A percentile compares a stretch with the other conserved stretches of the same genome.
Conservation (phyloP, 2,113 vertebrate species). For the Clupea harengus region DNA sequence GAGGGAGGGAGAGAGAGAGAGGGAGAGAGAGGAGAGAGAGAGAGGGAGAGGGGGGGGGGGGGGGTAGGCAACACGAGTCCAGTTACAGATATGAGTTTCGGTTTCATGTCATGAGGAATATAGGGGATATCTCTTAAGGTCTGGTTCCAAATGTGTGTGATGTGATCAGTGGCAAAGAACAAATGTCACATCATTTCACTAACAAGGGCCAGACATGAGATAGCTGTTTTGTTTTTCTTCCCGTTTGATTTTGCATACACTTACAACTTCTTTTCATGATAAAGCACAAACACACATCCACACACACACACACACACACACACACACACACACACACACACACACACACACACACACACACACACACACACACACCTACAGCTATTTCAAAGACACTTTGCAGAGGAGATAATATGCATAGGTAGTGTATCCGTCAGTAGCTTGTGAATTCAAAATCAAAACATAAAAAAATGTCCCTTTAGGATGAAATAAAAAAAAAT, state of each 20-base stretch:
- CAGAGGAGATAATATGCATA: not conserved
- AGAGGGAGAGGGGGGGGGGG: not conserved
- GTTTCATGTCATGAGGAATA: not conserved
- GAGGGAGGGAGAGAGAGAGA: not conserved
- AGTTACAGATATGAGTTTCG: not conserved
- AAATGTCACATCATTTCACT: not conserved
- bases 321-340: slow-evolving; percentile 29
- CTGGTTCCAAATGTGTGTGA: not conserved
- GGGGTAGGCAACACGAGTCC: too few relatives aligned
- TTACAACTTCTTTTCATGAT: not conserved
- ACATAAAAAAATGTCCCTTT: not conserved
- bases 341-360: slow-evolving; percentile 26
- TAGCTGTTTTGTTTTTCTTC: not conserved
- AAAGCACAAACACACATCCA: not conserved
- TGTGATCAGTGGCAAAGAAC: not conserved
- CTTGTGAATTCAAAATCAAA: not conserved
- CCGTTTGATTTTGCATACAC: not conserved
- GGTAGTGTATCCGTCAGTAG: too few relatives aligned
- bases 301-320: not conserved
- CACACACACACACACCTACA: slow-evolving; percentile 27
- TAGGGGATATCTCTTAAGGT: not conserved
- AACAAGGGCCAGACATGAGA: not conserved
- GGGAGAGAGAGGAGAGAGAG: not conserved
- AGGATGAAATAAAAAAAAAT: not conserved
- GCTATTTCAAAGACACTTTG: slow-evolving; percentile 20